These are phyloP conservation scores for Drosophila kohkoa DNA, from an alignment of 1,140 invertebrate species.

Conservation along the genomic window DNA sequence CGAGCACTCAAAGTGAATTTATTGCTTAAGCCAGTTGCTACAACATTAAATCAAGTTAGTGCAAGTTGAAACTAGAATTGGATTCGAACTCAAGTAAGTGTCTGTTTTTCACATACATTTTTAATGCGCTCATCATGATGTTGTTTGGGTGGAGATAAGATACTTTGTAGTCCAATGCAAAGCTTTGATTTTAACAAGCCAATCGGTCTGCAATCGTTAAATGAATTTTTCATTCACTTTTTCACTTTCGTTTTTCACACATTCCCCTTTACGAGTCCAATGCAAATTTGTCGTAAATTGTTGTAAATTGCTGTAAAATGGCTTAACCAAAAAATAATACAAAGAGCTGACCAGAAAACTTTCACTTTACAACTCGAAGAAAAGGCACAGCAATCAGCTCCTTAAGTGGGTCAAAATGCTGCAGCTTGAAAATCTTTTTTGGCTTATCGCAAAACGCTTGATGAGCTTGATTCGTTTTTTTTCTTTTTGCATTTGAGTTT, in stretches of 20 bases:
- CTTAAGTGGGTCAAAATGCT: conserved; percentile 49
- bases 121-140: conserved; percentile 1
- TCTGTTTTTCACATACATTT: no score
- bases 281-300: conserved; percentile 80
- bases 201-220: conserved; percentile 19
- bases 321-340: conserved; percentile 15
- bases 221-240: conserved; percentile 65
- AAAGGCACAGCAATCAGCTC: conserved; percentile 5
- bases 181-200: conserved; percentile 8
- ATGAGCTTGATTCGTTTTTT: conserved; percentile 9
- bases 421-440: conserved; percentile 21
- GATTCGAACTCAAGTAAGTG: conserved; percentile 1
- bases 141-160: background rate
- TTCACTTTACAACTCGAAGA: conserved; percentile 55
- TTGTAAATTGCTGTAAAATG: conserved; percentile 69
- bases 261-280: conserved; percentile 31
- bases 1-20: no score
- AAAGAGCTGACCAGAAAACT: conserved; percentile 51
- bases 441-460: conserved; percentile 45
- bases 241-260: conserved; percentile 72
- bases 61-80: background rate
- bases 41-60: conserved; percentile 3
- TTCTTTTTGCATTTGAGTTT: conserved; percentile 18
- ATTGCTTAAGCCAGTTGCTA: no score
- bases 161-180: no score